phyloP scores from a whole-genome alignment of 2,113 vertebrate species.

The Atrichornis clamosus region DNA sequence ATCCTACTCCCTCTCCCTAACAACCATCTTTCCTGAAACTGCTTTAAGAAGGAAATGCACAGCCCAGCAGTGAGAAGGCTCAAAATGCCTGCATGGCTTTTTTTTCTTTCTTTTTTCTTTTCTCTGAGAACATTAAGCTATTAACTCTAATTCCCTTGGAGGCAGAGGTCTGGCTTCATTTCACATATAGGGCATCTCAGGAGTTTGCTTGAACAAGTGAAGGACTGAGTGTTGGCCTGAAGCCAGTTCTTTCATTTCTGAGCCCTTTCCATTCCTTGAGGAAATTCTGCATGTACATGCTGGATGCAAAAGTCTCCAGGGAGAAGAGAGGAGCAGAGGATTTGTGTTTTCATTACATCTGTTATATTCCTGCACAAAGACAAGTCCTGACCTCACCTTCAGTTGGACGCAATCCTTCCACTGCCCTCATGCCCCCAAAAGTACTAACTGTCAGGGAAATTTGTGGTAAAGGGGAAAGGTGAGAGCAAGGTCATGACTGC shows the following conservation, averaged over 20 bases:
- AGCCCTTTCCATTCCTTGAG: background rate
- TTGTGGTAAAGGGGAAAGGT: background rate
- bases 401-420: background rate
- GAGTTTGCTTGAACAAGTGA: background rate
- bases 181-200: constrained; percentile 7
- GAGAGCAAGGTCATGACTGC: background rate
- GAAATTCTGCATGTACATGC: background rate
- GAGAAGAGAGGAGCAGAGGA: background rate
- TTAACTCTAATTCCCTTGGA: constrained; percentile 16
- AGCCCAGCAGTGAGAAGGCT: background rate
- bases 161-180: background rate
- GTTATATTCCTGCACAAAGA: background rate
- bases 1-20: constrained; percentile 19
- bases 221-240: background rate
- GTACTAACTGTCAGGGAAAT: background rate
- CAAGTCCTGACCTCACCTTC: background rate
- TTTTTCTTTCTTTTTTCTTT: background rate
- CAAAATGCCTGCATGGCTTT: background rate
- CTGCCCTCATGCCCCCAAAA: background rate
- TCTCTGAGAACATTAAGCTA: background rate
- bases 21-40: constrained; percentile 16
- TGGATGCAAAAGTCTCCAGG: background rate
- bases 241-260: constrained; percentile 6
- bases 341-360: background rate
- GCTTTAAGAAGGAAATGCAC: background rate